Evolutionary conservation across 2,797 vertebrate genomes (phyloP).

Genomic region (Melanotaenia parkinsoni): DNA sequence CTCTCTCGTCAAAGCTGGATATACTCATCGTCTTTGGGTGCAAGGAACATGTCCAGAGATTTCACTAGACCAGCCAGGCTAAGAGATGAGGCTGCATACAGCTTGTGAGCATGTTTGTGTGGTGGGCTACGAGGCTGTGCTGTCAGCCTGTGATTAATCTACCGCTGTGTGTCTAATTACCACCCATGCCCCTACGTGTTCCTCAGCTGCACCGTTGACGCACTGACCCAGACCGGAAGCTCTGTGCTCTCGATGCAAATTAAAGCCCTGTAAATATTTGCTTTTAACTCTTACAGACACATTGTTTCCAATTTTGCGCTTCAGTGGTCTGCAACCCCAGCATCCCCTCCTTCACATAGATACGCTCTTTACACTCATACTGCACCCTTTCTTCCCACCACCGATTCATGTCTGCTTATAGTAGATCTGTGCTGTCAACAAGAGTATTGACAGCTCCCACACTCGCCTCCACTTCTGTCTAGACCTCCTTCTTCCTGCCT

Average conservation of each 20-base stretch:
- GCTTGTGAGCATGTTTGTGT: conserved; percentile 43
- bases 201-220: conserved; percentile 24
- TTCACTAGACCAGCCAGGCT: conserved; percentile 23
- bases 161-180: conserved; percentile 78
- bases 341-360: conserved; percentile 20
- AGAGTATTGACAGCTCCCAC: conserved; percentile 38
- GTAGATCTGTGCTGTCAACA: conserved; percentile 43
- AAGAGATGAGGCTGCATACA: conserved; percentile 33
- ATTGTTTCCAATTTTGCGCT: conserved; percentile 83
- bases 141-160: conserved; percentile 77
- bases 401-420: conserved; percentile 7
- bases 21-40: conserved; percentile 19
- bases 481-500: conserved; percentile 28
- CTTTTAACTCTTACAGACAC: conserved; percentile 79
- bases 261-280: conserved; percentile 83
- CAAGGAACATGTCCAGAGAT: conserved; percentile 25
- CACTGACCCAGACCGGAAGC: conserved; percentile 71
- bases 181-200: conserved; percentile 53
- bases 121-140: conserved; percentile 33
- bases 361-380: background rate
- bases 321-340: conserved; percentile 59
- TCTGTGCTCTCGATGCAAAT: conserved; percentile 64
- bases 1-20: conserved; percentile 12
- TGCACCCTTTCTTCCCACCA: background rate
- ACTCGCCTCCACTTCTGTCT: conserved; percentile 36